These are phyloP conservation scores for Chironomus tepperi DNA, from an alignment of 1,140 invertebrate genomes.

Conservation along the genomic window DNA sequence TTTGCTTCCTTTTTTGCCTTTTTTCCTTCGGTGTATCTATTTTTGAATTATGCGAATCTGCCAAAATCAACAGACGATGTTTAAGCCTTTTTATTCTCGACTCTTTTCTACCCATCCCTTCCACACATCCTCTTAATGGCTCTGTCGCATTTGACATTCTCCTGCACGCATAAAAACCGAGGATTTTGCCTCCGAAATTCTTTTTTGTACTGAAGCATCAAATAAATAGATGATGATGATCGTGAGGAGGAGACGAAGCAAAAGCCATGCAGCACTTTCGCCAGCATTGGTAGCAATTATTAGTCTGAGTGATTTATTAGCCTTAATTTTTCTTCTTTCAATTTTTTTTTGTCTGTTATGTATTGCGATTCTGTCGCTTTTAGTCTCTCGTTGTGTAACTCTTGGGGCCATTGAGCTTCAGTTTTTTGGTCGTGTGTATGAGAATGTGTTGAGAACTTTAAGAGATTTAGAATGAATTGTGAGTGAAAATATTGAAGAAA, in stretches of 20 bases:
- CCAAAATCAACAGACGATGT: neutral
- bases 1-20: too few species aligned
- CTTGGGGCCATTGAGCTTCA: too few species aligned
- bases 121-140: neutral
- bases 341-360: too few species aligned
- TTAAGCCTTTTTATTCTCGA: neutral
- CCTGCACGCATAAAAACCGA: neutral
- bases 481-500: too few species aligned
- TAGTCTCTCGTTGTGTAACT: too few species aligned
- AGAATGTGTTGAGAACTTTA: too few species aligned
- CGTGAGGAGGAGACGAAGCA: neutral
- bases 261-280: neutral
- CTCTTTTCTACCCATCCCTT: neutral
- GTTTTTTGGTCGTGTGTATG: too few species aligned
- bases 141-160: neutral
- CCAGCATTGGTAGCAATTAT: conserved; percentile 14
- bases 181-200: neutral
- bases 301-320: conserved; percentile 18
- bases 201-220: too few species aligned
- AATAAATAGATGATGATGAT: too few species aligned
- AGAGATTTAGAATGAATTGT: too few species aligned
- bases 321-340: conserved; percentile 1
- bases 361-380: too few species aligned
- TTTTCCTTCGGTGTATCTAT: too few species aligned
- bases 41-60: neutral